Evolutionary conservation across 2,888 invertebrate species (phyloP).

Genomic region (Leptogaster cylindrica): DNA sequence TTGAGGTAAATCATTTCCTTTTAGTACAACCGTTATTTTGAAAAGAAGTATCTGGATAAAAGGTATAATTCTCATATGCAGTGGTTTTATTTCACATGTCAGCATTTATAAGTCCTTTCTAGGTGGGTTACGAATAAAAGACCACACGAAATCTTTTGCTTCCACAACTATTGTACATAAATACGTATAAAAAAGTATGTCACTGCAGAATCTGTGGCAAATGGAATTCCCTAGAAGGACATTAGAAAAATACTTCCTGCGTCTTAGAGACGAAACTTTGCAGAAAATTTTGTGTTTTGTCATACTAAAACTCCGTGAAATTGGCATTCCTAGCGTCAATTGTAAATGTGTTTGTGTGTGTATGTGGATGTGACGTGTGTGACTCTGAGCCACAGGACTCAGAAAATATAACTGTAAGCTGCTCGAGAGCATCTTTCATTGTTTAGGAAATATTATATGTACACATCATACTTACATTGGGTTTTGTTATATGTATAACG

Average conservation of each 20-base stretch:
- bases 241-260: slow-evolving; percentile 7
- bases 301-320: neutral
- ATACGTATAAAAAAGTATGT: slow-evolving; percentile 1
- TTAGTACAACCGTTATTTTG: too few species aligned
- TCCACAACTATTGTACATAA: neutral
- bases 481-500: too few species aligned
- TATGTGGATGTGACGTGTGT: neutral
- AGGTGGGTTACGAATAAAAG: neutral
- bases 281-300: slow-evolving; percentile 1
- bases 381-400: too few species aligned
- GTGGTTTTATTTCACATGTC: slow-evolving; percentile 31
- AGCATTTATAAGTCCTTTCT: slow-evolving; percentile 22
- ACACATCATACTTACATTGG: too few species aligned
- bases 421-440: too few species aligned
- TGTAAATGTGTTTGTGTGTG: neutral
- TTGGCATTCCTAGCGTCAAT: neutral
- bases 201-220: slow-evolving; percentile 14
- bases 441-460: too few species aligned
- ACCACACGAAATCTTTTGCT: neutral
- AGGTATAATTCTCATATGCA: slow-evolving; percentile 22
- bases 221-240: slow-evolving; percentile 13
- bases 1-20: too few species aligned
- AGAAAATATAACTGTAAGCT: too few species aligned
- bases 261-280: neutral
- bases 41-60: slow-evolving; percentile 5